Base-by-base conservation (phyloP, 2,797 vertebrate species). In the Ctenochaetus hawaiiensis region DNA sequence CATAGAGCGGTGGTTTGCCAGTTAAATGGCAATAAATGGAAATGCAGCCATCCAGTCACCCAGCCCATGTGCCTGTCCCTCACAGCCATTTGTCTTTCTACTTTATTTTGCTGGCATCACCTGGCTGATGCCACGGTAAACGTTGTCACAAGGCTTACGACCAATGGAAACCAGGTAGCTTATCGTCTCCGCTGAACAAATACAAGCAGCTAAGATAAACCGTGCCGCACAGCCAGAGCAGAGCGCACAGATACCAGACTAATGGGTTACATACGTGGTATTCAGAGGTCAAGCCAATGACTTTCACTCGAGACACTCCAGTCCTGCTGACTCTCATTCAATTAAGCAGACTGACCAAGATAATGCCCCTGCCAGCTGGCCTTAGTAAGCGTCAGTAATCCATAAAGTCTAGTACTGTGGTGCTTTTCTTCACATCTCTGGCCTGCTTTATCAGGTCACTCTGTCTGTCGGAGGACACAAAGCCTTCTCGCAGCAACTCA, bases 351-450 rank as follows among this genome's bases (percentile, higher is more conserved):
- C 91, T 84, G 90, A 84, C 85, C 78, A 85, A 84, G 92, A 89
- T 94, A 93, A 94, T 91, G 89, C 89, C 78, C 57, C 70, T 63
- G 88, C 90, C 92, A 92, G 91, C 90, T 94, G 92, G 87, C 87
- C 81, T 83, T 83, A 78, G 89, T 90, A 87, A 90, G 90, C 80
- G 72, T 89, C 86, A 49, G 87, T 93, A 93, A 94, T 94, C 91
- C 92, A 91, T 84, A 84, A 83, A 85, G 86, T 92, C 84, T 80
- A 78, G 80, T 77, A 67, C 73, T 73, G 73, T 68, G 65, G 58
- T 79, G 82, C 80, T 87, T 85, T 84, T 83, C 83, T 89, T 86
- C 68, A 88, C 75, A 77, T 88, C 83, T 81, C 80, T 67, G 65
- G 63, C 63, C 81, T 49, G 58, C 71, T 83, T 80, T 75, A 71